phyloP scores from a whole-genome alignment of 2,113 vertebrate species.

The Athene cunicularia region DNA sequence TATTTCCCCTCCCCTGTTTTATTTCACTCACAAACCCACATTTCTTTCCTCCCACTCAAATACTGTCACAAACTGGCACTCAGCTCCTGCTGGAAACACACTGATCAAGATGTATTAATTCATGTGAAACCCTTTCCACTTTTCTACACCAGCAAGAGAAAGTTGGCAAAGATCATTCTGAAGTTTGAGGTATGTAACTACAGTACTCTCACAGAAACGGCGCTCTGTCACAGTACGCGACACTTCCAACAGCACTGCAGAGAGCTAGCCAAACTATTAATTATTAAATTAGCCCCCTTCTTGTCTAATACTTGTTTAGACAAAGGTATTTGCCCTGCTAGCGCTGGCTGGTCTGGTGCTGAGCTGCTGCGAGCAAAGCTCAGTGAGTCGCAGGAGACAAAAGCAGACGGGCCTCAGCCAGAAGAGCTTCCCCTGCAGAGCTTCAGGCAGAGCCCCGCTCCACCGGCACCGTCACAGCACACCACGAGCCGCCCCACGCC shows the following conservation, averaged over 20 bases:
- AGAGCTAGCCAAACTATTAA: neutral
- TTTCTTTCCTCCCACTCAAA: neutral
- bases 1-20: neutral
- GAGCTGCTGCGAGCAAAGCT: neutral
- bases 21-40: neutral
- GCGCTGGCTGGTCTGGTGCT: neutral
- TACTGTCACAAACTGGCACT: neutral
- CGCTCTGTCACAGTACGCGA: neutral
- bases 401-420: neutral
- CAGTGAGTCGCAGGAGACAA: neutral
- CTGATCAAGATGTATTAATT: neutral
- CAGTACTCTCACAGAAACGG: rapidly evolving
- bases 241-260: neutral
- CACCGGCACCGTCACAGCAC: neutral
- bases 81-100: neutral
- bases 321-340: neutral
- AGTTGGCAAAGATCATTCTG: neutral
- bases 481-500: neutral
- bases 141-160: neutral
- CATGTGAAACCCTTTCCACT: neutral
- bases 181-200: neutral
- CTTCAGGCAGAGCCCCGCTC: neutral
- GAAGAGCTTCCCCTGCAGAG: too few relatives aligned
- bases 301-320: neutral
- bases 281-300: neutral